These are phyloP conservation scores for Peromyscus leucopus DNA, from an alignment of 2,113 vertebrate species.

Conservation along the genomic window DNA sequence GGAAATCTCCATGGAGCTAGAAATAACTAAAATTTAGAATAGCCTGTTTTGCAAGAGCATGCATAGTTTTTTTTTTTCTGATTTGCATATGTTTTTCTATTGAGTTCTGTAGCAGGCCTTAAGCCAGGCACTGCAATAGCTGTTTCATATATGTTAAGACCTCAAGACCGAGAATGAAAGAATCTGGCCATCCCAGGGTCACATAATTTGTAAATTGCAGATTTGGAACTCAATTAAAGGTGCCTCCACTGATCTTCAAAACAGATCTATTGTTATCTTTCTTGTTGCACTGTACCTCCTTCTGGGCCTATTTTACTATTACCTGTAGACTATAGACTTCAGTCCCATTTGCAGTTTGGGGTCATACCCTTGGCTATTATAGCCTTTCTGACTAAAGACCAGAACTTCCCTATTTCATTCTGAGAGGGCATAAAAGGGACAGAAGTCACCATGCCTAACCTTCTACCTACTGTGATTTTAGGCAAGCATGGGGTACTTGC, in stretches of 20 bases:
- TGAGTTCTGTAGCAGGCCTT: not conserved
- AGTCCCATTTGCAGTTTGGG: not conserved
- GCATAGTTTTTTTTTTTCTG: slow-evolving; percentile 18
- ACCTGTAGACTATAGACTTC: not conserved
- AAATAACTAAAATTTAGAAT: slow-evolving; percentile 62
- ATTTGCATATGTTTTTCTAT: slow-evolving; percentile 41
- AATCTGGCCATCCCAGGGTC: not conserved
- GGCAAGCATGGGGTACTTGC: not conserved
- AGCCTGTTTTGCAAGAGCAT: slow-evolving; percentile 27
- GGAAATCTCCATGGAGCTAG: slow-evolving; percentile 21
- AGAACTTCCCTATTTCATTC: not conserved
- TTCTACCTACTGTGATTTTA: not conserved
- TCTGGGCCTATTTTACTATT: not conserved
- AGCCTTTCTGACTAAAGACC: not conserved
- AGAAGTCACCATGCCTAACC: not conserved
- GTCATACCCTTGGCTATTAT: not conserved
- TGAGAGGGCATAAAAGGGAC: not conserved
- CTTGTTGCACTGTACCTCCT: not conserved
- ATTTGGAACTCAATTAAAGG: not conserved
- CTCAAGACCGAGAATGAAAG: not conserved
- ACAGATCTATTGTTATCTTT: not conserved
- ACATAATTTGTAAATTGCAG: not conserved
- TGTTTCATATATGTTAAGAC: not conserved
- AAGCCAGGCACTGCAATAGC: not conserved
- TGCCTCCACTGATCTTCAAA: not conserved